Percentiles rank a stretch among this genome's conserved stretches.
These are phyloP conservation scores for Myathropa florea DNA, from an alignment of 2,888 invertebrate species.

Conservation along the genomic window DNA sequence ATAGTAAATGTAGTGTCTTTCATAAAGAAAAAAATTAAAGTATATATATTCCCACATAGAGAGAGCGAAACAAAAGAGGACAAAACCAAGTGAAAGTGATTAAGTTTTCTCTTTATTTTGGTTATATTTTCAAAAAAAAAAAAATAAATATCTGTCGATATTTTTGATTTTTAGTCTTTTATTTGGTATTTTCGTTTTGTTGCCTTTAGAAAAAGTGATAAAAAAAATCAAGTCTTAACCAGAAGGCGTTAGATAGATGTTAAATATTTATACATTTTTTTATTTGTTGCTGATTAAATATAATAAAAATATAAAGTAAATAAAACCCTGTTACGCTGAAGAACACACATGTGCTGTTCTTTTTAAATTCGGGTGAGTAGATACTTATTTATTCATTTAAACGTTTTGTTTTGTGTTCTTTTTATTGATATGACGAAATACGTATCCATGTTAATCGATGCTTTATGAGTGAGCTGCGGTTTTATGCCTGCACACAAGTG, in stretches of 20 bases:
- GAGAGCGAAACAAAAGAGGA: constrained; percentile 17
- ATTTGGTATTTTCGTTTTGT: constrained; percentile 6
- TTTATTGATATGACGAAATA: not conserved
- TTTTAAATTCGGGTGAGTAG: constrained; percentile 67
- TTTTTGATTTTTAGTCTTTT: not conserved
- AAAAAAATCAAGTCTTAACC: not conserved
- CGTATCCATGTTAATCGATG: not conserved
- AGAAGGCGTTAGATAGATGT: constrained; percentile 8
- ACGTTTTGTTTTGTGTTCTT: not conserved
- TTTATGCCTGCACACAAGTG: not conserved
- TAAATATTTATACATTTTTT: constrained; percentile 2
- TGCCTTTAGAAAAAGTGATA: constrained; percentile 23
- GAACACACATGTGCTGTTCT: constrained; percentile 65
- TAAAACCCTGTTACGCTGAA: constrained; percentile 26
- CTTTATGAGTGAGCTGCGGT: not conserved
- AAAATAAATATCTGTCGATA: not conserved
- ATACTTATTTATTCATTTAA: constrained; percentile 16
- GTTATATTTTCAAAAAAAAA: not conserved
- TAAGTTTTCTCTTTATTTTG: not conserved
- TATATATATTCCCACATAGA: not conserved
- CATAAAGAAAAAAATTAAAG: not conserved
- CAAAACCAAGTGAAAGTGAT: constrained; percentile 47
- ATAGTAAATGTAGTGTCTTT: constrained; percentile 7
- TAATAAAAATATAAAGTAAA: constrained; percentile 24
- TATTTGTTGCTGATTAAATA: constrained; percentile 56